Conservation (phyloP, 2,888 invertebrate species). For the Drosophila hamatofila region DNA sequence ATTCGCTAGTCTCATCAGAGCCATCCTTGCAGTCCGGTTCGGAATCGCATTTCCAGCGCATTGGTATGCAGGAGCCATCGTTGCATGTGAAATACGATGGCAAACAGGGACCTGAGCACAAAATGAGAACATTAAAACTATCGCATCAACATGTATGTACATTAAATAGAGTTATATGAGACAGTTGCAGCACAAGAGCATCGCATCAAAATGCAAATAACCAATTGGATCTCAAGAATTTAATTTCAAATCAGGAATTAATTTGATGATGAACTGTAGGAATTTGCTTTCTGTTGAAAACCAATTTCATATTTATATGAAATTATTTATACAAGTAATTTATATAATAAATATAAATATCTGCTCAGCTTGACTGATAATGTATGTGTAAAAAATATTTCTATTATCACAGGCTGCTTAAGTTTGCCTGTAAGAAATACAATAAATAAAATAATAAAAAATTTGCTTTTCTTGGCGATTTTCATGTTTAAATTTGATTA, state of each 20-base stretch:
- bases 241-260: background rate
- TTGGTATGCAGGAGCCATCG: slow-evolving; percentile 87
- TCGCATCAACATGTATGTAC: slow-evolving; percentile 20
- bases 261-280: background rate
- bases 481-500: background rate
- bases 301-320: background rate
- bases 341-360: background rate
- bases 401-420: no score
- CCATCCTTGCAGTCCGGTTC: slow-evolving; percentile 87
- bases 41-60: slow-evolving; percentile 87
- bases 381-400: no score
- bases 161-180: slow-evolving; percentile 11
- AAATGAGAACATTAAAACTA: slow-evolving; percentile 33
- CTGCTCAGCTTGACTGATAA: background rate
- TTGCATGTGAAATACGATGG: slow-evolving; percentile 83
- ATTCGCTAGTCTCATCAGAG: slow-evolving; percentile 87
- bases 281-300: background rate
- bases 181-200: background rate
- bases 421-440: no score
- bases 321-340: no score
- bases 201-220: background rate
- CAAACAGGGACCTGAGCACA: slow-evolving; percentile 79
- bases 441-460: no score
- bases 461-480: background rate
- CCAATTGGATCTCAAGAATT: background rate